phyloP scores from a whole-genome alignment of 2,113 vertebrate genomes.

The Pelobates fuscus region DNA sequence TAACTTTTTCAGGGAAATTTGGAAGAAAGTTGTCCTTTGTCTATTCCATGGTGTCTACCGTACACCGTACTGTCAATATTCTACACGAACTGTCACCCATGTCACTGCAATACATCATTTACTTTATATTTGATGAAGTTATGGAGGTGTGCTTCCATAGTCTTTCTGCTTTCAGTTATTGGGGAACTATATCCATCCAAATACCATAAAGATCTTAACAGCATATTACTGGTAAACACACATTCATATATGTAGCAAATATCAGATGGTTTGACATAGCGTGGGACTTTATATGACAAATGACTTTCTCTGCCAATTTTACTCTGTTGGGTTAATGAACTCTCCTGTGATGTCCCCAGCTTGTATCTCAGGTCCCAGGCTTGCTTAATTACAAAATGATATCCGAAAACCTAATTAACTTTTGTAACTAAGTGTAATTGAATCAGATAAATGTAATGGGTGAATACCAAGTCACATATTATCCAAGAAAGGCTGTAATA shows the following conservation, averaged over 20 bases:
- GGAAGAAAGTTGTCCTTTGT: too few relatives aligned
- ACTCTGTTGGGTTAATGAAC: conserved; percentile 21
- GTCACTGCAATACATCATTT: too few relatives aligned
- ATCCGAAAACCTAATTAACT: conserved; percentile 48
- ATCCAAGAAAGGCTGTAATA: neutral
- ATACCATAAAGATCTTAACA: too few relatives aligned
- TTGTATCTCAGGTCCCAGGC: conserved; percentile 26
- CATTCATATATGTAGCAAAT: neutral
- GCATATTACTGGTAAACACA: too few relatives aligned
- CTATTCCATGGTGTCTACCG: too few relatives aligned
- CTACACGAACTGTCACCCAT: too few relatives aligned
- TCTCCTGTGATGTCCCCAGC: conserved; percentile 8
- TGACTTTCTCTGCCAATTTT: conserved; percentile 7
- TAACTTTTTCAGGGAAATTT: too few relatives aligned
- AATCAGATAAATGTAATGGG: conserved; percentile 44
- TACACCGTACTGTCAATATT: too few relatives aligned
- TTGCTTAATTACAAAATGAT: conserved; percentile 49
- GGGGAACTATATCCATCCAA: too few relatives aligned
- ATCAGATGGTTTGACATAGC: neutral
- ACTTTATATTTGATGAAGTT: too few relatives aligned
- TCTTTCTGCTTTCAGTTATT: too few relatives aligned
- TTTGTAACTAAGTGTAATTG: conserved; percentile 45
- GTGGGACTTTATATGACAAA: neutral
- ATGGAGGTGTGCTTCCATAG: too few relatives aligned
- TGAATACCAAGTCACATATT: conserved; percentile 19